These are phyloP conservation scores for Lysiphlebus fabarum DNA, from an alignment of 1,140 invertebrate genomes.

Conservation along the genomic window DNA sequence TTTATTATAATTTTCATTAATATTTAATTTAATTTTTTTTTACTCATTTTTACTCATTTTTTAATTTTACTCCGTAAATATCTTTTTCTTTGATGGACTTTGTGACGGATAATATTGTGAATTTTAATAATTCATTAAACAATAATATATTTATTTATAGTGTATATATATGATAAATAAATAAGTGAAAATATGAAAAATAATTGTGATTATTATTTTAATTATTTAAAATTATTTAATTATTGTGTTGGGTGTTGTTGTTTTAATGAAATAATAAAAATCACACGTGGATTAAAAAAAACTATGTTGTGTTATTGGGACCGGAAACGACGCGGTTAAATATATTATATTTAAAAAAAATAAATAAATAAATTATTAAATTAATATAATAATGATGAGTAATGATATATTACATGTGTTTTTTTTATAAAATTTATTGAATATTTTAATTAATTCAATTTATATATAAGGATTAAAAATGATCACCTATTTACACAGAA, in stretches of 20 bases:
- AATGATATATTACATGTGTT: too few species aligned
- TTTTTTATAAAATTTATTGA: too few species aligned
- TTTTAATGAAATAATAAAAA: slow-evolving; percentile 9
- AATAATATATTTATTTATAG: neutral
- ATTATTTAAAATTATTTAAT: neutral
- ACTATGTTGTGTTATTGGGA: slow-evolving; percentile 18
- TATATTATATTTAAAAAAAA: too few species aligned
- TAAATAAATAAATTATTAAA: too few species aligned
- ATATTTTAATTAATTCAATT: too few species aligned
- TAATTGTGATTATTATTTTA: slow-evolving; percentile 1
- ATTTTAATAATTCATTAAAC: too few species aligned
- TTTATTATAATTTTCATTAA: slow-evolving; percentile 4
- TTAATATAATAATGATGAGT: too few species aligned
- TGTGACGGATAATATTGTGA: too few species aligned
- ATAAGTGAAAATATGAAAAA: slow-evolving; percentile 4
- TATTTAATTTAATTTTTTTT: neutral
- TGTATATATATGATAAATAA: neutral
- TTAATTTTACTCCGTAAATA: neutral
- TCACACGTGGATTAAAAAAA: slow-evolving; percentile 31
- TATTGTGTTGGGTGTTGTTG: slow-evolving; percentile 4
- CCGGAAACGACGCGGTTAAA: slow-evolving; percentile 29
- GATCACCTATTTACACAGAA: too few species aligned
- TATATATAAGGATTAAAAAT: too few species aligned
- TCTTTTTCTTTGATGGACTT: too few species aligned
- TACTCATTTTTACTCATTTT: neutral